Conservation (phyloP, 92 coral and sea anemone genomes). For the Parazoanthus swiftii region DNA sequence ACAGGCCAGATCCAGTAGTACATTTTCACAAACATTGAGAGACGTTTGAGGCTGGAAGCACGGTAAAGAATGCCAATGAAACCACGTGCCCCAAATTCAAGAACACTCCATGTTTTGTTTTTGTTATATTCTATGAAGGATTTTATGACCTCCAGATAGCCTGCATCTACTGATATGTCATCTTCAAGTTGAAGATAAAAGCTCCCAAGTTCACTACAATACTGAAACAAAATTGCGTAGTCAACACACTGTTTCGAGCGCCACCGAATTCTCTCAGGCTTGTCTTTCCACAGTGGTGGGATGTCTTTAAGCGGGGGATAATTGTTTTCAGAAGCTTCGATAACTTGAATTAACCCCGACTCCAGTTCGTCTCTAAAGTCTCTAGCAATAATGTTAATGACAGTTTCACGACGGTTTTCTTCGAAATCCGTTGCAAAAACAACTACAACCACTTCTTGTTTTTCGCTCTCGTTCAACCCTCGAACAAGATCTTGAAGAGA, state of each 20-base stretch:
- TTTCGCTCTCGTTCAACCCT: constrained; percentile 59
- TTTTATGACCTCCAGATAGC: constrained; percentile 63
- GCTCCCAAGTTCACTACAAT: constrained; percentile 60
- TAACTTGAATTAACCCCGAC: constrained; percentile 61
- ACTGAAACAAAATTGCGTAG: constrained; percentile 66
- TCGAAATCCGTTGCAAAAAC: constrained; percentile 67
- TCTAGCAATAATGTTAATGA: constrained; percentile 36
- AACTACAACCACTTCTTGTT: constrained; percentile 53
- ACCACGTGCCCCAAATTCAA: constrained; percentile 79
- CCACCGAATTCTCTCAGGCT: constrained; percentile 66
- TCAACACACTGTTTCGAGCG: constrained; percentile 78
- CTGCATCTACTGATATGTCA: constrained; percentile 54
- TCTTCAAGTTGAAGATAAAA: constrained; percentile 80
- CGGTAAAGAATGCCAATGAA: constrained; percentile 83
- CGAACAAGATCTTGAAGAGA: constrained; percentile 61
- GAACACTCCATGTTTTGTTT: constrained; percentile 66
- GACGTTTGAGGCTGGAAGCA: constrained; percentile 50
- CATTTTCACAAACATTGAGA: constrained; percentile 67
- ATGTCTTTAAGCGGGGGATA: constrained; percentile 56
- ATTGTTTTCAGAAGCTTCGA: constrained; percentile 43
- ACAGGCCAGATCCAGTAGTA: constrained; percentile 83
- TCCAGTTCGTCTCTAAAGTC: constrained; percentile 51
- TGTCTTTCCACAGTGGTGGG: constrained; percentile 69
- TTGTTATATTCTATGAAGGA: constrained; percentile 45
- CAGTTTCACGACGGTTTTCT: constrained; percentile 4